phyloP scores from a whole-genome alignment of 2,113 vertebrate species.

The Anoura caudifer region DNA sequence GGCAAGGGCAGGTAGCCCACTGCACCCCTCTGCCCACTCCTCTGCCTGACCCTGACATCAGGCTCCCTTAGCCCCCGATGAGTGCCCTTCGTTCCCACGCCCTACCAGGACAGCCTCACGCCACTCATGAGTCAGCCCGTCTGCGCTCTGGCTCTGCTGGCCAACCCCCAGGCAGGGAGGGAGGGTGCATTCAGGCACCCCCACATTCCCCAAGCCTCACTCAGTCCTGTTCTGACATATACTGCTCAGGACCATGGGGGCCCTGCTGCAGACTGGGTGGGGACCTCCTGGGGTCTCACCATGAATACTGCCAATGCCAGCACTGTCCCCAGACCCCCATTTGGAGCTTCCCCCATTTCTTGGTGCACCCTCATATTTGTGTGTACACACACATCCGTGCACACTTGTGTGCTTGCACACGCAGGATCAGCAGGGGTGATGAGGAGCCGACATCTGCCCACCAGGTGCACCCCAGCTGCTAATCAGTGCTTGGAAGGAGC shows the following conservation, averaged over 20 bases:
- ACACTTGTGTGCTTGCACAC: background rate
- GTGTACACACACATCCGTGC: background rate
- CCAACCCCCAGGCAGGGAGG: background rate
- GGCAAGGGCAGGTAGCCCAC: background rate
- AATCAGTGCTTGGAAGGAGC: constrained; percentile 67
- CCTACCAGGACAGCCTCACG: background rate
- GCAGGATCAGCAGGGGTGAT: background rate
- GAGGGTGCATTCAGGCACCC: rapidly evolving
- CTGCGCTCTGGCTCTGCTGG: background rate
- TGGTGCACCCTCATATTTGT: too few relatives aligned
- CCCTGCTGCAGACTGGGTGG: rapidly evolving
- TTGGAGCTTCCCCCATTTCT: background rate
- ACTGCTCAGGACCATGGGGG: background rate
- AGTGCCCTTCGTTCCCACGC: background rate
- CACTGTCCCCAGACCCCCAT: rapidly evolving
- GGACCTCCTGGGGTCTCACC: background rate
- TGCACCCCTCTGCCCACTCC: background rate
- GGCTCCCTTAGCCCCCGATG: background rate
- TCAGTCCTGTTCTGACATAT: background rate
- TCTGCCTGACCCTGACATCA: background rate
- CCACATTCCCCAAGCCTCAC: background rate
- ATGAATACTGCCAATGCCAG: background rate
- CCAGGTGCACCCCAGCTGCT: constrained; percentile 73
- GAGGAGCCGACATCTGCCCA: constrained; percentile 40
- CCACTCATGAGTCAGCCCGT: background rate